Evolutionary conservation across 2,888 invertebrate species (phyloP).

Genomic region (Helicoverpa assulta): DNA sequence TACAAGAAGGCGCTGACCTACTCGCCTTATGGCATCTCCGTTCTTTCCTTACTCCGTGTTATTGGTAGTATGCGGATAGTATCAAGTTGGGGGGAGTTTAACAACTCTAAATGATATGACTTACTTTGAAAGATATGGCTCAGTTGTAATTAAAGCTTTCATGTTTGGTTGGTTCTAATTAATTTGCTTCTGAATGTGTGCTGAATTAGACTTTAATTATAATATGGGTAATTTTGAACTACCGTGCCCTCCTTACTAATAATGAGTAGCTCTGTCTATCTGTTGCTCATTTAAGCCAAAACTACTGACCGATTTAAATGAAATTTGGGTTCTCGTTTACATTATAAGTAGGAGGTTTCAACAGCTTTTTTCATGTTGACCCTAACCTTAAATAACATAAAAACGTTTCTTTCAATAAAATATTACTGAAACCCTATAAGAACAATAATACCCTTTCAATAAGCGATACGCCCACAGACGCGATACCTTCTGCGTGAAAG

Average conservation of each 20-base stretch:
- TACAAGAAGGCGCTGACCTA: no score
- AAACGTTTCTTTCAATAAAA: background rate
- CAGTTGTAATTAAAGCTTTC: background rate
- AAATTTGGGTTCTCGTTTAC: no score
- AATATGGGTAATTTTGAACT: no score
- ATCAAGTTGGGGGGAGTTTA: constrained; percentile 33
- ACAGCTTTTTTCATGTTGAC: no score
- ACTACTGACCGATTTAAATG: no score
- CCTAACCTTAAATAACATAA: background rate
- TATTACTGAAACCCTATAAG: background rate
- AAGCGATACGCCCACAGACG: background rate
- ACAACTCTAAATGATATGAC: constrained; percentile 40
- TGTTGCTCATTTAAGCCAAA: no score
- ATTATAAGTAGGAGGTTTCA: no score
- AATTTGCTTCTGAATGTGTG: background rate
- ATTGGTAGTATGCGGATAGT: constrained; percentile 28
- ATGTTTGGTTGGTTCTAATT: background rate
- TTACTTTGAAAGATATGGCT: constrained; percentile 25
- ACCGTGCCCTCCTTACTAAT: no score
- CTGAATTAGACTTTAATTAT: no score
- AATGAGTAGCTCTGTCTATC: no score
- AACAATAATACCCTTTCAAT: background rate
- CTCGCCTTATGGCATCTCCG: no score
- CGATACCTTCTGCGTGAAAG: background rate
- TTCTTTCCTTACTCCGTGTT: no score